Conservation (phyloP, 2,797 vertebrate species). For the Odontamblyopus rebecca region DNA sequence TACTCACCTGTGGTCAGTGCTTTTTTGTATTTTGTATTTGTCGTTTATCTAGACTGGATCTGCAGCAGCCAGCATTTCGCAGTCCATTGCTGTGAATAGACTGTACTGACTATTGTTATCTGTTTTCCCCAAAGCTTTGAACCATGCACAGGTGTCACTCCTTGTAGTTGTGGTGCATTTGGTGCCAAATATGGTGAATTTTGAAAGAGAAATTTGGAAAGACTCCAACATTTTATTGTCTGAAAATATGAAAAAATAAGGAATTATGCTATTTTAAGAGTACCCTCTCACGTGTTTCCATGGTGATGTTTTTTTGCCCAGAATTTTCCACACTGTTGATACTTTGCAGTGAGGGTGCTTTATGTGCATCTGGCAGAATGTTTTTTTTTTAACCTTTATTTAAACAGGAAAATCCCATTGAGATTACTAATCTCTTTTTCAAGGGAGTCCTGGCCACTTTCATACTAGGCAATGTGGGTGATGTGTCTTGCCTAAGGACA, state of each 20-base stretch:
- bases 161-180: conserved; percentile 46
- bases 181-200: conserved; percentile 33
- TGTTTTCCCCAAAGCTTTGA: conserved; percentile 61
- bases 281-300: too few relatives aligned
- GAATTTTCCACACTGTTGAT: too few relatives aligned
- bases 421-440: too few relatives aligned
- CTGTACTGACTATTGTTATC: conserved; percentile 69
- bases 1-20: conserved; percentile 70
- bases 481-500: too few relatives aligned
- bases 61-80: conserved; percentile 72
- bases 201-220: conserved; percentile 7
- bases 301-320: too few relatives aligned
- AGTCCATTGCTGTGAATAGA: conserved; percentile 75
- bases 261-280: too few relatives aligned
- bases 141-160: conserved; percentile 68
- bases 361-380: too few relatives aligned
- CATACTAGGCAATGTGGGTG: too few relatives aligned
- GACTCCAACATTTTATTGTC: conserved; percentile 5
- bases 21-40: conserved; percentile 58
- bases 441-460: too few relatives aligned
- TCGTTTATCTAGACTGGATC: conserved; percentile 66
- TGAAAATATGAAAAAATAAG: neutral
- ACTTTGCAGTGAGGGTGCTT: too few relatives aligned
- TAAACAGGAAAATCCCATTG: too few relatives aligned
- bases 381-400: too few relatives aligned